phyloP scores from a whole-genome alignment of 2,113 vertebrate species.

The Steatornis caripensis region DNA sequence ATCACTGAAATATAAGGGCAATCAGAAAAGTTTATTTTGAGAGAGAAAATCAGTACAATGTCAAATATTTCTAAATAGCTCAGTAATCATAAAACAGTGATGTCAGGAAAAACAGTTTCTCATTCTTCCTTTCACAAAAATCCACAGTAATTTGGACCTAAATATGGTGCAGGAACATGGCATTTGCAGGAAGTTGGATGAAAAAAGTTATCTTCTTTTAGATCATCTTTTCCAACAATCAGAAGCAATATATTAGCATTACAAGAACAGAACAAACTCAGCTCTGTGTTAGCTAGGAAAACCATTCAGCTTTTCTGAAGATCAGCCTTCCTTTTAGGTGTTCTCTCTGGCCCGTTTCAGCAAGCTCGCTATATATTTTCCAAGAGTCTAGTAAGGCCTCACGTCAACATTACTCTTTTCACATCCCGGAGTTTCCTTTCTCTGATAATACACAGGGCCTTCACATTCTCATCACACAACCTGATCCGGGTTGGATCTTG shows the following conservation, averaged over 20 bases:
- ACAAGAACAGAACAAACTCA: background rate
- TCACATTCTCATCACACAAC: background rate
- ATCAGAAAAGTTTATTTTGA: conserved; percentile 66
- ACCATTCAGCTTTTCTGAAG: background rate
- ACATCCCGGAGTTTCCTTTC: background rate
- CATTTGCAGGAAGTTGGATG: conserved; percentile 26
- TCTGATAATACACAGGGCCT: background rate
- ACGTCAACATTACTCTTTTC: background rate
- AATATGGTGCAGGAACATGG: conserved; percentile 24
- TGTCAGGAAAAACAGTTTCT: conserved; percentile 51
- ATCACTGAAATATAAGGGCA: conserved; percentile 52
- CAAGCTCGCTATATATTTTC: background rate
- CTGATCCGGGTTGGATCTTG: background rate
- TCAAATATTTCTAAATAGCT: conserved; percentile 61
- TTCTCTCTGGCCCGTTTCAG: background rate
- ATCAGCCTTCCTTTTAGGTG: background rate
- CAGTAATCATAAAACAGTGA: conserved; percentile 57
- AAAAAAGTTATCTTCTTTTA: conserved; percentile 22
- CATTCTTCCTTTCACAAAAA: conserved; percentile 43
- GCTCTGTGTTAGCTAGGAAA: background rate
- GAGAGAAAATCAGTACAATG: conserved; percentile 57
- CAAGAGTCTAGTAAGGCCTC: background rate
- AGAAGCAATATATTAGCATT: background rate
- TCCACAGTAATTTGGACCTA: conserved; percentile 49
- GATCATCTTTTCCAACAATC: background rate